Base-by-base conservation (phyloP, 2,797 vertebrate species). In the Podarcis siculus region DNA sequence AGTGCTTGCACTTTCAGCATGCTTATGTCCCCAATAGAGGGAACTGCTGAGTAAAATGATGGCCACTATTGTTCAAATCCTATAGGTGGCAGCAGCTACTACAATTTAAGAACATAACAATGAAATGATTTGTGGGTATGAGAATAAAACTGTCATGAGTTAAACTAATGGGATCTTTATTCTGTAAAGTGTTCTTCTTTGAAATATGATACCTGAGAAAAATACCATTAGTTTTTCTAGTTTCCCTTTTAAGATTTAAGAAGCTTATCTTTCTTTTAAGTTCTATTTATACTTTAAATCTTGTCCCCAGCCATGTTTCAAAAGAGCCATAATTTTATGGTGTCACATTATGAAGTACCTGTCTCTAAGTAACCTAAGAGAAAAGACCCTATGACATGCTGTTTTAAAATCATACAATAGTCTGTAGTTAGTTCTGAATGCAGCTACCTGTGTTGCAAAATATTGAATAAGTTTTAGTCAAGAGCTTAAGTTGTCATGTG, bases 51-150 rank as follows among this genome's bases (percentile, higher is more conserved):
- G 91, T 91, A 72, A 55, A 88, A 71, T 76, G 39, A 64, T 72
- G 85, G 49, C 93, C 91, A 87, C 95, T 96, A 84, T 93, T 75
- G 30, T 75, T 3, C 81, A 79, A 78, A 83, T 93, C 97, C 98
- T 96, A 96, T 96, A 97, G 98, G 98, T 98, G 99, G 98, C 96
- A 98, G 98, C 98, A 98, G 97, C 96, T 96, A 93, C 98, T 97
- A 95, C 96, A 0, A 81, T 93, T 97, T 97, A 49, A 79, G 90
- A 87, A 77, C 84, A 27, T 93, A 95, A 96, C 96, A 96, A 97
- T 96, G 93, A 94, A 91, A 76, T 19, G 93, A 39, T 93, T 92
- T 93, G 72, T 32, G 92, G 95, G 92, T 90, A 58, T 86, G 23
- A 87, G 94, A 95, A 95, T 95, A 92, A 95, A 96, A 94, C 95